A percentile compares a stretch with the other conserved stretches of the same genome.
Conservation (phyloP, 2,797 vertebrate species). For the Hybognathus amarus region DNA sequence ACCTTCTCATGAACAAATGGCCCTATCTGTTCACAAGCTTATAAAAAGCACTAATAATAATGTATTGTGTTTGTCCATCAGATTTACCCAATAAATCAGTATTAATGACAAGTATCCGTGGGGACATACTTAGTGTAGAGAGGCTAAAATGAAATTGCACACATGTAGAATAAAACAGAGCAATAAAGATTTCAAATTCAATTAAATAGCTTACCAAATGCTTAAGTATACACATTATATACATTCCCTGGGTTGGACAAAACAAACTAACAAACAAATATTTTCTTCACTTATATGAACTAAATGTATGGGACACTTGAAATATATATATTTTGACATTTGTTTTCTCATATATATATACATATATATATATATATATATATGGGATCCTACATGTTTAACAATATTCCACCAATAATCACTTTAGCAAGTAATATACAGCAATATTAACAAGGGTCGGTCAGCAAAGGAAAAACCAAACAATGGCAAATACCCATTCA, state of each 20-base stretch:
- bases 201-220: conserved; percentile 71
- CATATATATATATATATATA: conserved; percentile 67
- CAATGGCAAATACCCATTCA: conserved; percentile 63
- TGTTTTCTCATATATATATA: conserved; percentile 68
- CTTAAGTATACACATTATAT: conserved; percentile 80
- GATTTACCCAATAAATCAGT: conserved; percentile 48
- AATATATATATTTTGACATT: conserved; percentile 65
- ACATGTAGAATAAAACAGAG: conserved; percentile 50
- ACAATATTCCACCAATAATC: conserved; percentile 83
- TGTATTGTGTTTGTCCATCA: conserved; percentile 74
- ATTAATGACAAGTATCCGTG: neutral
- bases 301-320: conserved; percentile 74
- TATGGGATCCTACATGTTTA: conserved; percentile 79
- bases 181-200: conserved; percentile 50
- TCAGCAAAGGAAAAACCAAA: conserved; percentile 62
- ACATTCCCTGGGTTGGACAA: conserved; percentile 70
- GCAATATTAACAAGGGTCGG: conserved; percentile 80
- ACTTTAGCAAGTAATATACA: conserved; percentile 86
- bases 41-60: conserved; percentile 70
- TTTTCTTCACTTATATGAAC: conserved; percentile 59
- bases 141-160: conserved; percentile 44
- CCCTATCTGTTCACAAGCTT: conserved; percentile 66
- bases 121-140: conserved; percentile 27
- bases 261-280: conserved; percentile 40
- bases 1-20: conserved; percentile 65